Base-by-base conservation (phyloP, 2,113 vertebrate species). In the Chloropsis cyanopogon region DNA sequence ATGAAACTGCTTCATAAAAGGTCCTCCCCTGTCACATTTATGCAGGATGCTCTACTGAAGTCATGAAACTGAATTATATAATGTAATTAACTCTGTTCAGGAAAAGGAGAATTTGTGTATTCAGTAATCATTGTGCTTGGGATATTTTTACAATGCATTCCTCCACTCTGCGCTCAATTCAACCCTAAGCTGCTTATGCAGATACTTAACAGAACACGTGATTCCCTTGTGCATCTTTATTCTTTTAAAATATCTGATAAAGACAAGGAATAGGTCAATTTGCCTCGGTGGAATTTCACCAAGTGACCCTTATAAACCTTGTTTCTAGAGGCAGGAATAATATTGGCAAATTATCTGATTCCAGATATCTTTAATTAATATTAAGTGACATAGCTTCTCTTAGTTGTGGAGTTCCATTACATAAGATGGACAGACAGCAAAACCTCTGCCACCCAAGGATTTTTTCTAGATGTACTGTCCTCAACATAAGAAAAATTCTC, bases 171-270 rank as follows among this genome's bases (percentile, higher is more conserved):
- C 52, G 50, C 56, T 90, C 82, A 77, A 64, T 86, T 90, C 56
- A 65, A 44, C n/a, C n/a, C 44, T 78, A 94, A 96, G 64, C 72
- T 44, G 56, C 90, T 93, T 93, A 94, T 0, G 5, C 52, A 81
- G 79, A 92, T 81, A 71, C 68, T 46, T 49, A 94, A 95, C 47
- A 83, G 49, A 93, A 60, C 56, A 93, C 2, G 6, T 60, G 53
- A 91, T 88, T 82, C 35, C 61, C 87, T 24, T 95, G 49, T 69
- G 66, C 44, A 91, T 50, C 69, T 75, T 71, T 92, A 72, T 80
- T 95, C 61, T 90, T 92, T 85, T 70, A 68, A 84, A 91, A 92
- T 50, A 72, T 71, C 73, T 77, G 63, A 94, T 73, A 90, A 92
- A 92, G 65, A 82, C 37, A 86, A 88, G 44, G 77, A 93, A 85